phyloP scores from a whole-genome alignment of 2,888 invertebrate species.

The Octonoba sinensis region DNA sequence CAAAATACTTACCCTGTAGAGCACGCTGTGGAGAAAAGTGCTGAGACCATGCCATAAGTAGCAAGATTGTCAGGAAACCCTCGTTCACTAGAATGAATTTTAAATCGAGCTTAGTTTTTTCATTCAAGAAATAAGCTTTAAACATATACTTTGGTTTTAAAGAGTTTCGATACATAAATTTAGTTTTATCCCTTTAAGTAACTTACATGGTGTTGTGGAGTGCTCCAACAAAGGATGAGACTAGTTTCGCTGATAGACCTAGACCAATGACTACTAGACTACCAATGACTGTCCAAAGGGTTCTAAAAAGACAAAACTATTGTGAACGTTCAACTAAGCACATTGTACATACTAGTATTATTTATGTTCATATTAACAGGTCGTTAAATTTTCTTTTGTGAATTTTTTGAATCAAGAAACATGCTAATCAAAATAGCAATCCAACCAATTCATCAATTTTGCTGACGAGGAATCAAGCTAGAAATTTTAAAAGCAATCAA shows the following conservation, averaged over 20 bases:
- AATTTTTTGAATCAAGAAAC: not conserved
- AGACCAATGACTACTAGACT: constrained; percentile 82
- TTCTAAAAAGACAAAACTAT: constrained; percentile 73
- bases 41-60: constrained; percentile 90
- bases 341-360: too few species aligned
- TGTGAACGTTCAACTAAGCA: too few species aligned
- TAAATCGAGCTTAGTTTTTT: too few species aligned
- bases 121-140: too few species aligned
- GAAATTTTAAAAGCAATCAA: too few species aligned
- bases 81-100: constrained; percentile 67
- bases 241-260: constrained; percentile 86
- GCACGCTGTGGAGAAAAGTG: constrained; percentile 90
- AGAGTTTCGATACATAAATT: not conserved
- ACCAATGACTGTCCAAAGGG: constrained; percentile 78
- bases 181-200: not conserved
- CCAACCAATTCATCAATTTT: too few species aligned
- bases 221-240: constrained; percentile 88
- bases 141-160: constrained; percentile 46
- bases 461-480: too few species aligned
- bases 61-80: constrained; percentile 85
- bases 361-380: too few species aligned
- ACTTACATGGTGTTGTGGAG: constrained; percentile 85
- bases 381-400: too few species aligned
- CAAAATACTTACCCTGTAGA: constrained; percentile 78
- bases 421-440: not conserved